Evolutionary conservation across 2,113 vertebrate species (phyloP).

Genomic region (Macquaria australasica): DNA sequence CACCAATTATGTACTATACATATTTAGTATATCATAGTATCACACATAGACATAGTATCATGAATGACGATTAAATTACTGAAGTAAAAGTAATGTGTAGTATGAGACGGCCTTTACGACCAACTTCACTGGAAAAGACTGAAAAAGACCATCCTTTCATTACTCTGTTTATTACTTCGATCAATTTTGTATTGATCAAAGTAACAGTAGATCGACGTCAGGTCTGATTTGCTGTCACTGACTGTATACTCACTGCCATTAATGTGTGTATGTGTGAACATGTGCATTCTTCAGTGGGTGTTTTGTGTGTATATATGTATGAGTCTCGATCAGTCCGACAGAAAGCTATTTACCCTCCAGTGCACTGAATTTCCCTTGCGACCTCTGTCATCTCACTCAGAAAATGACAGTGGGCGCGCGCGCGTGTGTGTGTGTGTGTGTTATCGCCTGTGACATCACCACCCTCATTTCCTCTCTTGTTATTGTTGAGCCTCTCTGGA

Average conservation of each 20-base stretch:
- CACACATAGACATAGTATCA: too few relatives aligned
- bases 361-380: slow-evolving; percentile 70
- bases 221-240: slow-evolving; percentile 2
- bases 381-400: slow-evolving; percentile 69
- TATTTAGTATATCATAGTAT: too few relatives aligned
- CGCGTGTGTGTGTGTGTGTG: slow-evolving; percentile 40
- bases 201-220: slow-evolving; percentile 1
- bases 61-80: too few relatives aligned
- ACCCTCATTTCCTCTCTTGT: slow-evolving; percentile 75
- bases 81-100: too few relatives aligned
- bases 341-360: slow-evolving; percentile 73
- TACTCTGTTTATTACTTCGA: background rate
- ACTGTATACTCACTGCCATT: background rate
- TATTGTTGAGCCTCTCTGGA: slow-evolving; percentile 73
- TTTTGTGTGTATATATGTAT: slow-evolving; percentile 19
- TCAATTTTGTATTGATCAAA: slow-evolving; percentile 15
- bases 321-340: slow-evolving; percentile 35
- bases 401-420: slow-evolving; percentile 71
- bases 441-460: slow-evolving; percentile 77
- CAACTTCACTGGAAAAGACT: background rate
- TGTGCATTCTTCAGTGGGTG: background rate
- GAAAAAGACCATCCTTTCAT: background rate
- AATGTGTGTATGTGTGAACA: slow-evolving; percentile 19
- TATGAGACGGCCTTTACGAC: background rate
- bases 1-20: too few relatives aligned